These are phyloP conservation scores for Tenualosa thibaudeaui DNA, from an alignment of 2,797 vertebrate genomes.

Conservation along the genomic window DNA sequence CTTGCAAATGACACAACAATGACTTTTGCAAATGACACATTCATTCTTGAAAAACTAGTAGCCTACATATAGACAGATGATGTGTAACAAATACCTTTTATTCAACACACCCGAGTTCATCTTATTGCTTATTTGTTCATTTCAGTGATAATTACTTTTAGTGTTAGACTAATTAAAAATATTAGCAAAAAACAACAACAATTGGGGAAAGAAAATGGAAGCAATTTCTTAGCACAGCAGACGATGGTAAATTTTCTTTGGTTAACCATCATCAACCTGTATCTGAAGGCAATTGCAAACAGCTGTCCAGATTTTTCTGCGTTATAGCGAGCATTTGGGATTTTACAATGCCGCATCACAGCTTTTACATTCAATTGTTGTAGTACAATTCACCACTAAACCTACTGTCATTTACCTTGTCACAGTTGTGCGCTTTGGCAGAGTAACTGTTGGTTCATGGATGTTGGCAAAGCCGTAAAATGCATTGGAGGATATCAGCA, in stretches of 20 bases:
- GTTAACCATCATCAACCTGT: slow-evolving; percentile 15
- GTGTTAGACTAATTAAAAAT: slow-evolving; percentile 4
- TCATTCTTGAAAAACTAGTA: background rate
- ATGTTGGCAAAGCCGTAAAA: background rate
- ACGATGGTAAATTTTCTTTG: background rate
- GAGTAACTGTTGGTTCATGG: background rate
- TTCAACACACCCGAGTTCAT: background rate
- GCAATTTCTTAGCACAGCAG: background rate
- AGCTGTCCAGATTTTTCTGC: background rate
- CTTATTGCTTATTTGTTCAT: background rate
- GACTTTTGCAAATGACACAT: background rate
- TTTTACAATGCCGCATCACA: background rate
- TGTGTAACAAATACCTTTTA: background rate
- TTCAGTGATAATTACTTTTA: background rate
- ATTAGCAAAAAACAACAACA: background rate
- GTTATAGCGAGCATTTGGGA: background rate
- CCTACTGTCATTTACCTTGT: background rate
- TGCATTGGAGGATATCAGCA: background rate
- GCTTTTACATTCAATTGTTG: background rate
- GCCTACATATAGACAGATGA: background rate
- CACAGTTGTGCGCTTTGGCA: slow-evolving; percentile 6
- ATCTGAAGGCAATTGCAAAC: background rate
- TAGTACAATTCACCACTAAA: slow-evolving; percentile 7
- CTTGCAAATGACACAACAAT: too few species aligned
- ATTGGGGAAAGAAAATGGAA: background rate